These are phyloP conservation scores for Aratinga solstitialis DNA, from an alignment of 2,797 vertebrate species.

Conservation along the genomic window DNA sequence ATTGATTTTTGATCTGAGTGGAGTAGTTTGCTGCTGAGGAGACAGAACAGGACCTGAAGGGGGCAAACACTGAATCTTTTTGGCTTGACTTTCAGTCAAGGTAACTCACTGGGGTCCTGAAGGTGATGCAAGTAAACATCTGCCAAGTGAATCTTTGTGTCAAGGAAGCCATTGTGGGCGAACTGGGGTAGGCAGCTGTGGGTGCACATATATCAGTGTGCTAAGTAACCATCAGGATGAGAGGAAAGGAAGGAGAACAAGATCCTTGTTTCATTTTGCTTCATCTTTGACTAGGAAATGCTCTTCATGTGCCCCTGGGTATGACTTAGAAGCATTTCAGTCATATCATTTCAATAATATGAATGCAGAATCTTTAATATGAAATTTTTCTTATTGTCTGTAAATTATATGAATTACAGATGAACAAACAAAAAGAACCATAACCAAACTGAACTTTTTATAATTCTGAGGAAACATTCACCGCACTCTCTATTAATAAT, in stretches of 20 bases:
- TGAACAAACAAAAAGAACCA: background rate
- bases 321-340: background rate
- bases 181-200: background rate
- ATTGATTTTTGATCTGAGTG: constrained; percentile 49
- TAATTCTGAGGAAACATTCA: background rate
- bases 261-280: background rate
- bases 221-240: constrained; percentile 1
- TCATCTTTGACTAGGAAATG: background rate
- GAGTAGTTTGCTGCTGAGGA: constrained; percentile 55
- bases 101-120: constrained; percentile 52
- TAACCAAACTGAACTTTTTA: background rate
- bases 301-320: background rate
- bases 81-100: constrained; percentile 63
- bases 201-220: constrained; percentile 23
- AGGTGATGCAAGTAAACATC: constrained; percentile 60
- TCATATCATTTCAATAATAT: background rate
- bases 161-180: constrained; percentile 40
- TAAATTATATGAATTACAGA: background rate
- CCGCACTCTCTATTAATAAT: background rate
- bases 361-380: background rate
- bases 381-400: background rate
- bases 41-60: constrained; percentile 30
- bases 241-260: background rate
- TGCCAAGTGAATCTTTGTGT: constrained; percentile 53
- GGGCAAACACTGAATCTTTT: constrained; percentile 60